Conservation (phyloP, 2,888 invertebrate genomes). For the Pollenia griseotomentosa region DNA sequence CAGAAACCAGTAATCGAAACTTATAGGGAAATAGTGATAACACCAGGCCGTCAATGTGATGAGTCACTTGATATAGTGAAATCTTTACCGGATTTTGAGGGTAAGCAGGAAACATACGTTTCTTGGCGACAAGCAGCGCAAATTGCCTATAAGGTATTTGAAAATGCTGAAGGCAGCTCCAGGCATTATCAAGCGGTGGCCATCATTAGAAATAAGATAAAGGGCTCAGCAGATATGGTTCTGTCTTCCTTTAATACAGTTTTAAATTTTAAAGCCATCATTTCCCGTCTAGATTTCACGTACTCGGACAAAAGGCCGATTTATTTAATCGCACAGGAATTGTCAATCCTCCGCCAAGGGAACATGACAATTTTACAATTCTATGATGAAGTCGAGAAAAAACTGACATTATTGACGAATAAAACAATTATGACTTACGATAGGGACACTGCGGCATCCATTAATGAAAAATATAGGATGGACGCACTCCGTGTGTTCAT, state of each 20-base stretch:
- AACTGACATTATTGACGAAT: no score
- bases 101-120: conserved; percentile 33
- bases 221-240: background rate
- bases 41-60: background rate
- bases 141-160: background rate
- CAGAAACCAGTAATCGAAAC: no score
- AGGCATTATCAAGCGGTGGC: background rate
- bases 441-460: background rate
- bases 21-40: no score
- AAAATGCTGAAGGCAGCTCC: background rate
- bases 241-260: background rate
- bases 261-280: background rate
- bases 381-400: no score
- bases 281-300: background rate
- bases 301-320: conserved; percentile 2
- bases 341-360: no score
- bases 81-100: conserved; percentile 37
- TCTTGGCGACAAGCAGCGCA: conserved; percentile 18
- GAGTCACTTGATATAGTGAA: conserved; percentile 6
- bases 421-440: no score
- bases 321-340: background rate
- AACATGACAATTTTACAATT: no score
- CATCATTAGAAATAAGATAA: background rate
- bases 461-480: no score
- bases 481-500: no score